phyloP scores from a whole-genome alignment of 1,140 invertebrate species.

The Heliconius hewitsoni region DNA sequence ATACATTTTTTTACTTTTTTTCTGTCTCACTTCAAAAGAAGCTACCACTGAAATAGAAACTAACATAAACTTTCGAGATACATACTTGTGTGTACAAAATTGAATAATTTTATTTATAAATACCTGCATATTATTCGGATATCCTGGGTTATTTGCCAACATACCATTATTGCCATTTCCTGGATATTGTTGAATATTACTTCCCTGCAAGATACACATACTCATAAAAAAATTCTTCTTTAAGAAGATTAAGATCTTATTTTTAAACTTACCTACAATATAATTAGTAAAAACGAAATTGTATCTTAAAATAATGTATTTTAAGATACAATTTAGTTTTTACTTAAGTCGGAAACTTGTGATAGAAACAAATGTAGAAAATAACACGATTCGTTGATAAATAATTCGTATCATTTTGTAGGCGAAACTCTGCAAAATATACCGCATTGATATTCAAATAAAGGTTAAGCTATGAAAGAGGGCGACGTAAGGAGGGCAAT shows the following conservation, averaged over 20 bases:
- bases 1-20: too few relatives aligned
- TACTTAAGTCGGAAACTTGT: neutral
- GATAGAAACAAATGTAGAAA: neutral
- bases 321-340: neutral
- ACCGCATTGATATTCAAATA: conserved; percentile 12
- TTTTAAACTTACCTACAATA: neutral
- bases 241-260: too few relatives aligned
- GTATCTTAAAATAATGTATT: too few relatives aligned
- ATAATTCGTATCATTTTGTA: neutral
- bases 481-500: neutral
- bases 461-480: conserved; percentile 6
- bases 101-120: neutral
- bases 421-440: neutral
- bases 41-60: too few relatives aligned
- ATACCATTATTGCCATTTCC: neutral
- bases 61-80: too few relatives aligned
- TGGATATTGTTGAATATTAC: conserved; percentile 1
- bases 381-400: neutral
- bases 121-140: conserved; percentile 4
- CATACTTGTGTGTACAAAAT: too few relatives aligned
- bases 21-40: too few relatives aligned
- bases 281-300: neutral
- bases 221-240: too few relatives aligned
- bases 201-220: neutral
- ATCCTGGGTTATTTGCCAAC: neutral